Conservation (phyloP, 2,797 vertebrate species). For the Glyptemys insculpta region DNA sequence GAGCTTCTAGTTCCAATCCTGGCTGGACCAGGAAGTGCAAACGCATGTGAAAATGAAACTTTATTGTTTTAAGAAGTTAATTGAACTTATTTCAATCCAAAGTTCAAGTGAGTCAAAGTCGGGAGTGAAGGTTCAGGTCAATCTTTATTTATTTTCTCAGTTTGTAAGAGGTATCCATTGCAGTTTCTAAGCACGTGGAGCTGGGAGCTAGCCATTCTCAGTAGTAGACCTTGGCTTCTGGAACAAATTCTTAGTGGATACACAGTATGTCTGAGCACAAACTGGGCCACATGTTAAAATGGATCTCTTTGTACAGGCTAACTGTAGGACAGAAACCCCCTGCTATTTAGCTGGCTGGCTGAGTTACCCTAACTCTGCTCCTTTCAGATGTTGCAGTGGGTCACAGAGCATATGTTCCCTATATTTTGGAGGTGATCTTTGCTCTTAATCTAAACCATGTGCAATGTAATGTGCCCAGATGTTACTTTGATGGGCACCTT, state of each 20-base stretch:
- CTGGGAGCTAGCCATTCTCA: neutral
- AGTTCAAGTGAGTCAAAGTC: neutral
- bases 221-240: neutral
- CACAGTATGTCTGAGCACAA: neutral
- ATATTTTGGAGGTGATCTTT: neutral
- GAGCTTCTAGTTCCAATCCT: neutral
- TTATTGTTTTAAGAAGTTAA: conserved; percentile 11
- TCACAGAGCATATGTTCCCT: neutral
- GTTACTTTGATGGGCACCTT: neutral
- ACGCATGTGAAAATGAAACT: conserved; percentile 24
- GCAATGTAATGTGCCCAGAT: neutral
- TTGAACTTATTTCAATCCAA: neutral
- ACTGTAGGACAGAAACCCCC: neutral
- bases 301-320: neutral
- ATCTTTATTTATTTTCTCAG: neutral
- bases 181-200: neutral
- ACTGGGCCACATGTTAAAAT: neutral
- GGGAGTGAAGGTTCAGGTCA: neutral
- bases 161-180: neutral
- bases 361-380: conserved; percentile 38
- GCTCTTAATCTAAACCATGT: conserved; percentile 53
- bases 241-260: neutral
- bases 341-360: conserved; percentile 43
- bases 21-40: neutral
- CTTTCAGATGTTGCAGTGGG: neutral